Conservation (phyloP, 2,113 vertebrate species). For the Eonycteris spelaea region DNA sequence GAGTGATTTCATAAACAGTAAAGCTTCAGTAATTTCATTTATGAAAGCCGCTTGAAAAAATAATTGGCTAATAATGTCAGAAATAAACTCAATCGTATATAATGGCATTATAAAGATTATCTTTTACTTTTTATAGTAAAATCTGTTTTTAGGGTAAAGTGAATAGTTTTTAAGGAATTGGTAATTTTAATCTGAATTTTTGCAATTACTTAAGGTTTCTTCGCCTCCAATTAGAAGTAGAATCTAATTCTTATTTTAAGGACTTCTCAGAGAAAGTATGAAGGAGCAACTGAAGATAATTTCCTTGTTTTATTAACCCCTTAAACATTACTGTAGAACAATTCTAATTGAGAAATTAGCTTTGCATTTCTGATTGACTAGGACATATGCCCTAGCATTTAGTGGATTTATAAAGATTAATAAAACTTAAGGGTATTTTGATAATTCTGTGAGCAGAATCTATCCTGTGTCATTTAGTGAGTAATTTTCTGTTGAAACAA, state of each 20-base stretch:
- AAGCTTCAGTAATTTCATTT: constrained; percentile 16
- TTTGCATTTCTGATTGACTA: neutral
- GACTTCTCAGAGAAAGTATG: neutral
- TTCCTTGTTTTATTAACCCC: neutral
- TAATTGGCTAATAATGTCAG: constrained; percentile 33
- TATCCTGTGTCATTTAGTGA: neutral
- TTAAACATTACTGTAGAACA: neutral
- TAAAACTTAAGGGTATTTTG: neutral
- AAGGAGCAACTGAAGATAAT: neutral
- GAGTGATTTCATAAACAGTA: constrained; percentile 21
- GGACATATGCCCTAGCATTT: neutral
- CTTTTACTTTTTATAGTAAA: constrained; percentile 27
- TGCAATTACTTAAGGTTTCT: neutral
- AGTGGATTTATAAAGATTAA: neutral
- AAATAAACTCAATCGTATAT: constrained; percentile 16
- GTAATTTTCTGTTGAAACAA: constrained; percentile 27
- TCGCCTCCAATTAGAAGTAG: neutral
- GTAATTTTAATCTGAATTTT: constrained; percentile 1
- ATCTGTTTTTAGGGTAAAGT: neutral
- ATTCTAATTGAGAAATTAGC: neutral
- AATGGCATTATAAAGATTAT: neutral
- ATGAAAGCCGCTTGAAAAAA: constrained; percentile 43
- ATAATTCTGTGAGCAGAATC: neutral
- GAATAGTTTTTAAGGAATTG: neutral
- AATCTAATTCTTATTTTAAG: neutral